Evolutionary conservation across 1,140 invertebrate genomes (phyloP).

Genomic region (Semibalanus balanoides): DNA sequence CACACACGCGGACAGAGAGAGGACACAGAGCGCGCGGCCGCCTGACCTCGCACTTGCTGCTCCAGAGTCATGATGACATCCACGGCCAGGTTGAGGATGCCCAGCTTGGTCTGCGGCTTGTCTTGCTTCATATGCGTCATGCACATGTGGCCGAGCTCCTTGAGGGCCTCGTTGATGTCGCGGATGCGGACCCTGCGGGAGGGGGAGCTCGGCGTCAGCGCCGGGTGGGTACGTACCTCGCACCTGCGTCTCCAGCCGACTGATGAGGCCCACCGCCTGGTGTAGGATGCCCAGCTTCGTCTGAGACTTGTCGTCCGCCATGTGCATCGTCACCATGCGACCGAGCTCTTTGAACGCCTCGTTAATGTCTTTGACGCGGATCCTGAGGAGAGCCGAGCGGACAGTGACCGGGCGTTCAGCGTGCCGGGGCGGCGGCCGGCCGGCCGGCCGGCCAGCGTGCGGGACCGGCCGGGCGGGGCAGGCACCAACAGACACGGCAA

Average conservation of each 20-base stretch:
- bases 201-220: constrained; percentile 10
- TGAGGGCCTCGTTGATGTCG: constrained; percentile 93
- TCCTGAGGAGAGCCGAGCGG: constrained; percentile 26
- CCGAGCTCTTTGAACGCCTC: constrained; percentile 49
- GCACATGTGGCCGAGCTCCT: constrained; percentile 91
- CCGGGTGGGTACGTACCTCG: constrained; percentile 32
- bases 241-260: constrained; percentile 41
- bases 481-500: background rate
- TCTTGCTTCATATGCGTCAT: constrained; percentile 90
- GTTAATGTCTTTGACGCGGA: constrained; percentile 46
- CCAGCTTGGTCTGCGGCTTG: constrained; percentile 91
- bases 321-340: constrained; percentile 42
- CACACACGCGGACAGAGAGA: too few relatives aligned
- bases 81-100: constrained; percentile 92
- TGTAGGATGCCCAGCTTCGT: constrained; percentile 45
- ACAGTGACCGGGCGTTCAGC: too few relatives aligned
- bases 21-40: too few relatives aligned
- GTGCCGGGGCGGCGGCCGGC: too few relatives aligned
- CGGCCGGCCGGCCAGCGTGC: too few relatives aligned
- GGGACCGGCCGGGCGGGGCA: too few relatives aligned
- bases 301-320: constrained; percentile 37
- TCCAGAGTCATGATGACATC: constrained; percentile 94
- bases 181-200: constrained; percentile 68
- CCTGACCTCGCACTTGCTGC: constrained; percentile 65
- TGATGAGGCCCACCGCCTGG: constrained; percentile 44